Evolutionary conservation across 2,797 vertebrate genomes (phyloP), one percentile per base, ranked within the genome.

Genomic region (Carduelis carduelis): DNA sequence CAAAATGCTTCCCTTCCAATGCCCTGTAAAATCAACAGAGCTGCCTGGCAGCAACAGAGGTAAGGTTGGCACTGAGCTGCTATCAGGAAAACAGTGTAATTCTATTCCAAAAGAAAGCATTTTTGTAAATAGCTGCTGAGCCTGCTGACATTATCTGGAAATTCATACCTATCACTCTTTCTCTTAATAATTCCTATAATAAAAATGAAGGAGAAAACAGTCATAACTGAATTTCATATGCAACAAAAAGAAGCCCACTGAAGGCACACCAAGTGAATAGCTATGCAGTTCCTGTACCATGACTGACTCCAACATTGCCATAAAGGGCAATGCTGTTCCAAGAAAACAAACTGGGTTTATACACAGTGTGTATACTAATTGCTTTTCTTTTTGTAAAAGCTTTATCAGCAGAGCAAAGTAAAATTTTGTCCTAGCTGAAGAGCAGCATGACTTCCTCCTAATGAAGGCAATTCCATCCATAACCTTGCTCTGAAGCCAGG

Each of bases 101-200:
- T 96, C 95, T 74, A 60, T 94, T 96, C 74, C 39, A 82, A 95
- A 96, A 94, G 57, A 92, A 96, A 96, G 90, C 44, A 83, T 93
- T 95, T 96, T 89, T 47, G 83, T 93, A 87, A 96, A 94, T 50
- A 96, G 81, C 15, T 50, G 11, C 55, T 61, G 52, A 93, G 47
- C 18, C 80, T 19, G 14, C 90, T 82, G 71, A 93, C 15, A 27
- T 68, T 96, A 94, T 83, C 65, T 85, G 65, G 94, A 46, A 84
- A 84, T 94, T 94, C 61, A 87, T 87, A 93, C 76, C 89, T 89
- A 77, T 41, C 80, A 86, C 41, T 91, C 93, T 90, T 92, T n/a
- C 57, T 71, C 63, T 78, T 78, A 83, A 47, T 84, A 96, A 94
- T 69, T 88, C 20, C 70, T 85, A 50, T 77, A 83, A 83, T 74